Base-by-base conservation (phyloP, 2,888 invertebrate genomes). In the Muschampia plurimacula region DNA sequence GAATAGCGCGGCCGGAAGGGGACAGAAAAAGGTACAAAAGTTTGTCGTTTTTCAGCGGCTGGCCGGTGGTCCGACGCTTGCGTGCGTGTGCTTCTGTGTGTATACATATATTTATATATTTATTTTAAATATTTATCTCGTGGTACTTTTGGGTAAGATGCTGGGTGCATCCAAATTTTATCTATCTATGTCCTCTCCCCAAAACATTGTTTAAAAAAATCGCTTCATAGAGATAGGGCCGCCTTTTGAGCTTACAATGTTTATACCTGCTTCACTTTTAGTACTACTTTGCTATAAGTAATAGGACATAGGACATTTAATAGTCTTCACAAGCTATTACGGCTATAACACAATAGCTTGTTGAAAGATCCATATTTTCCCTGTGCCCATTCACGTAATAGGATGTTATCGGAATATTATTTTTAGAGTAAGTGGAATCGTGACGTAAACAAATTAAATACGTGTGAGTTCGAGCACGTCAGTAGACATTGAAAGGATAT, bases 11-110 rank as follows among this genome's bases (percentile, higher is more conserved):
- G 76, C 80, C 81, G 80, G 81, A 81, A 90, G 90, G 83, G 77
- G 80, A 83, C 79, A 77, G 79, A 80, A 83, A 83, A 79, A 77
- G 77, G 75, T 86, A 84, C 86, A 87, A 87, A 87, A 83, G 84
- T 84, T 82, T 81, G 81, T 82, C 84, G 86, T 89, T 90, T 91
- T 91, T 88, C 87, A 84, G 82, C 80, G 72, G 65, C 75, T 75
- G 66, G 79, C 75, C 79, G 81, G 77, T 80, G 80, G 81, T 81
- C 81, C 74, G 59, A 46, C 39, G 59, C 52, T 49, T 39, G n/a
- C 28, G 36, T 52, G 67, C 63, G 49, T 22, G 22, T 22, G 22
- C 22, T 22, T 22, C 22, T 22, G 22, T 22, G 22, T 22, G 22
- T 22, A 22, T 22, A 22, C 22, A 22, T 22, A 22, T 22, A 0